Conservation (phyloP, 2,888 invertebrate genomes). For the Oligia strigilis region DNA sequence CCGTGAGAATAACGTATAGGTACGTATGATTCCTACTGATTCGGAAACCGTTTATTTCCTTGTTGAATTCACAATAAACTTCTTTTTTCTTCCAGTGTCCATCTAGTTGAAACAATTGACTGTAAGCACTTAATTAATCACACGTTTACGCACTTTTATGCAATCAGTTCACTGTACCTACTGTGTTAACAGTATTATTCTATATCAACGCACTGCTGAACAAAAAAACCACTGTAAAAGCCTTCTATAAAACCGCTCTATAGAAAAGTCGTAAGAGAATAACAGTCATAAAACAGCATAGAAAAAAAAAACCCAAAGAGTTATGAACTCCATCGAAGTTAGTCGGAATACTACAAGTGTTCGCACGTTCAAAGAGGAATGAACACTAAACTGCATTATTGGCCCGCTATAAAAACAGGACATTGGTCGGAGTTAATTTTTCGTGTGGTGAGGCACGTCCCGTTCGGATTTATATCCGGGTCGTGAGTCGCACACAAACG, state of each 20-base stretch:
- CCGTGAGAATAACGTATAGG: slow-evolving; percentile 50
- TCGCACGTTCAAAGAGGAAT: slow-evolving; percentile 72
- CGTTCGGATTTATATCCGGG: slow-evolving; percentile 78
- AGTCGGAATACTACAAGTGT: slow-evolving; percentile 57
- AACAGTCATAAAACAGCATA: slow-evolving; percentile 35
- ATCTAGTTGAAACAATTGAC: slow-evolving; percentile 15
- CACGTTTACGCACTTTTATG: slow-evolving; percentile 15
- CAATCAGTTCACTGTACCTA: slow-evolving; percentile 33
- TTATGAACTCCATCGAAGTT: slow-evolving; percentile 57
- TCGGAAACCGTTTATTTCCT: slow-evolving; percentile 16
- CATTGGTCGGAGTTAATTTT: slow-evolving; percentile 81
- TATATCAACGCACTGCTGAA: slow-evolving; percentile 12
- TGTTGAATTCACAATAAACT: slow-evolving; percentile 11
- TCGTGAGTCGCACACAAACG: slow-evolving; percentile 74
- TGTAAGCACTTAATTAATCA: slow-evolving; percentile 31
- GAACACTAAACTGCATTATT: slow-evolving; percentile 77
- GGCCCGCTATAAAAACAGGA: slow-evolving; percentile 76
- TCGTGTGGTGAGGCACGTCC: slow-evolving; percentile 79
- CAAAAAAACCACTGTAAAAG: slow-evolving; percentile 24
- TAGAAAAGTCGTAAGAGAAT: slow-evolving; percentile 34
- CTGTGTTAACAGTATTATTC: background rate
- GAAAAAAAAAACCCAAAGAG: slow-evolving; percentile 32
- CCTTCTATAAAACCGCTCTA: slow-evolving; percentile 26
- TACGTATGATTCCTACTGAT: slow-evolving; percentile 17
- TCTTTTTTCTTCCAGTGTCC: slow-evolving; percentile 1